A percentile compares a stretch with the other conserved stretches of the same genome.
Conservation (phyloP, 2,113 vertebrate species). For the Heloderma charlesbogerti region DNA sequence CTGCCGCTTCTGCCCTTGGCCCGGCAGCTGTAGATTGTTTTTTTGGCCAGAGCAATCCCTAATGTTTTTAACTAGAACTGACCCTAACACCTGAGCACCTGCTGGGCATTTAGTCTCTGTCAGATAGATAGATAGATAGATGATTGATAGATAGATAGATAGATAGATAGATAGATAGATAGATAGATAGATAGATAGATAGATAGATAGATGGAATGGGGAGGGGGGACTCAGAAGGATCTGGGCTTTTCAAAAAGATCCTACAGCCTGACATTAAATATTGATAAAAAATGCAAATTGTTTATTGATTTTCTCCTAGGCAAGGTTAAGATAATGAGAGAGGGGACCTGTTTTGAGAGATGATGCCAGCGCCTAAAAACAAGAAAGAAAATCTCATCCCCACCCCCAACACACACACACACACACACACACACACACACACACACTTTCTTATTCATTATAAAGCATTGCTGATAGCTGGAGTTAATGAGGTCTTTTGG, state of each 20-base stretch:
- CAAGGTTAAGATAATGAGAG: constrained; percentile 75
- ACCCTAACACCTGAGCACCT: constrained; percentile 74
- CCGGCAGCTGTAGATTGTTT: constrained; percentile 83
- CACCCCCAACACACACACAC: not conserved
- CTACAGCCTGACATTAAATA: constrained; percentile 87
- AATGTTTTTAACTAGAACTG: constrained; percentile 75
- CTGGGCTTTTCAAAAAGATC: constrained; percentile 79
- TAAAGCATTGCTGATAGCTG: constrained; percentile 59
- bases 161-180: no score
- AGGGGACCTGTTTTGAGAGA: constrained; percentile 55
- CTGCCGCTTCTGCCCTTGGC: constrained; percentile 67
- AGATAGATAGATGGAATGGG: no score
- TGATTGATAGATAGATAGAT: no score
- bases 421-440: no score
- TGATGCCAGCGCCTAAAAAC: constrained; percentile 53
- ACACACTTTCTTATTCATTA: constrained; percentile 45
- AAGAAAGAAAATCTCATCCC: not conserved
- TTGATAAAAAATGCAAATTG: constrained; percentile 91
- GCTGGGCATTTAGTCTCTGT: constrained; percentile 80
- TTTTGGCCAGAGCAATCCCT: constrained; percentile 70
- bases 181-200: no score
- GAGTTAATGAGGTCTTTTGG: constrained; percentile 73
- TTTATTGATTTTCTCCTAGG: constrained; percentile 82
- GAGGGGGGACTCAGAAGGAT: constrained; percentile 73
- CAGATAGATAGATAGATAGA: no score